phyloP scores from a whole-genome alignment of 2,888 invertebrate species.

The Gibbula magus region DNA sequence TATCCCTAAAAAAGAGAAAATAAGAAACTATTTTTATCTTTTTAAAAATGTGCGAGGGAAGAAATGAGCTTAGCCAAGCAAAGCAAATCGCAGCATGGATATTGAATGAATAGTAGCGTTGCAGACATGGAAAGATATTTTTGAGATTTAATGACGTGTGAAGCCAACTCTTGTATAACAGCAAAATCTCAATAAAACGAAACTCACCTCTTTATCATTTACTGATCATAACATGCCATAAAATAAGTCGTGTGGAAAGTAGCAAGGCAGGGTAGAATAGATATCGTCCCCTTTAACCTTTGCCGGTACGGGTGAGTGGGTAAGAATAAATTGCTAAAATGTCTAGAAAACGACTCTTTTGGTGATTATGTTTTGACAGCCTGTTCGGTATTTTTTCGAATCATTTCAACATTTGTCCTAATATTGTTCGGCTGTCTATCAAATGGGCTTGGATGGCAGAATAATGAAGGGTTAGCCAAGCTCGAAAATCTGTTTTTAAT shows the following conservation, averaged over 20 bases:
- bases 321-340: not conserved
- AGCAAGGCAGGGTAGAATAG: not conserved
- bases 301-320: not conserved
- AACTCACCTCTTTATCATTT: not conserved
- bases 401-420: too few relatives aligned
- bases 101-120: not conserved
- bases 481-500: too few relatives aligned
- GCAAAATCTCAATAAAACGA: not conserved
- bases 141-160: constrained; percentile 6
- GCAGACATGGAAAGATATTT: not conserved
- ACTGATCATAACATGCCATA: constrained; percentile 14
- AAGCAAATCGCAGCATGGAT: too few relatives aligned
- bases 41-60: too few relatives aligned
- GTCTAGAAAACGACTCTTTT: not conserved
- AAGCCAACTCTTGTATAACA: not conserved
- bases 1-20: not conserved
- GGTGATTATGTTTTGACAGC: too few relatives aligned
- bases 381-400: too few relatives aligned
- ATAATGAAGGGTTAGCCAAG: too few relatives aligned
- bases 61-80: too few relatives aligned
- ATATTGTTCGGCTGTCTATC: too few relatives aligned
- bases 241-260: constrained; percentile 6
- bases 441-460: too few relatives aligned
- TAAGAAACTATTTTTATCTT: too few relatives aligned
- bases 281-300: not conserved